Base-by-base conservation (phyloP, 2,113 vertebrate species). In the Labeo catla region DNA sequence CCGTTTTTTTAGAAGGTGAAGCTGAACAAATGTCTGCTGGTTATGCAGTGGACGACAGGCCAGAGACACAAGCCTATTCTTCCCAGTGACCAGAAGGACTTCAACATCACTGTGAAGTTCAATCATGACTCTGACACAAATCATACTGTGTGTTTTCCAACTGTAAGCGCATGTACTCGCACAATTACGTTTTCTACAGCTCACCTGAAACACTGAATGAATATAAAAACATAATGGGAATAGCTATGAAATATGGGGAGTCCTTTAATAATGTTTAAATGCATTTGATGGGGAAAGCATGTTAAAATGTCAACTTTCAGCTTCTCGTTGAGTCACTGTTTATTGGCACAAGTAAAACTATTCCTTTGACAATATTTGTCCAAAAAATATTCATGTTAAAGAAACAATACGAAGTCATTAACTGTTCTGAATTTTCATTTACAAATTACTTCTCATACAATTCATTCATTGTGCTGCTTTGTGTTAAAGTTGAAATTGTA, bases 261-360 rank as follows among this genome's bases (percentile, higher is more conserved):
- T 68, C 65, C 15, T 68, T 68, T 36, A 34, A 68, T 6, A 68
- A 68, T 68, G 66, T 68, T 36, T 68, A 68, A 68, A 36, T 68
- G 65, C 39, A 34, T 68, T 68, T 68, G 65, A 2, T 36, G 11
- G 34, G 65, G n/a, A 19, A 19, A 57, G 54, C 54, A 59, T 21
- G 16, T 59, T 59, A 2, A 57, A 57, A 57, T 6, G 16, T 19
- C 57, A 59, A 9, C 57, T n/a, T 59, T 59, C 54, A 59, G 19
- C 19, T 59, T 59, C 16, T 59, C 54, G 6, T 59, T 59, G 54
- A 59, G 2, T 59, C 54, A 21, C 19, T 21, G 49, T 21, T 59
- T 59, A 59, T 21, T 59, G 19, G 16, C 54, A 59, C 4, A 39
- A 39, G 4, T 4, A 13, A n/a, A n/a, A n/a, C n/a, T n/a, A n/a